A percentile compares a stretch with the other conserved stretches of the same genome.
Evolutionary conservation across 2,113 vertebrate genomes (phyloP).

Genomic region (Piliocolobus tephrosceles): DNA sequence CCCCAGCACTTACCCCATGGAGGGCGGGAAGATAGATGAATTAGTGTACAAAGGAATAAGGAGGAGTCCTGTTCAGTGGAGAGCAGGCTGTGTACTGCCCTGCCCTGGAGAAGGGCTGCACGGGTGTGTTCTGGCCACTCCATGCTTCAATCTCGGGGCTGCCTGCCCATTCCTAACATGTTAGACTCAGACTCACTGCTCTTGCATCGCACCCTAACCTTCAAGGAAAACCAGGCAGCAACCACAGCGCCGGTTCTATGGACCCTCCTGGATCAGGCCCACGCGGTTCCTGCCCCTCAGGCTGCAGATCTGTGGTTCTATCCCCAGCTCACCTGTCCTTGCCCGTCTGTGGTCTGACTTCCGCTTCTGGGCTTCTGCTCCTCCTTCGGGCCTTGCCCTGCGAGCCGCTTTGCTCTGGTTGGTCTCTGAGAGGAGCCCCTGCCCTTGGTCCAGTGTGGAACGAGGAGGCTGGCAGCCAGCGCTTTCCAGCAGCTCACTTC

Average conservation of each 20-base stretch:
- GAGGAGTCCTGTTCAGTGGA: fast-evolving
- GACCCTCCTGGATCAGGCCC: background rate
- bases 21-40: background rate
- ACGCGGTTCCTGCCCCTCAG: fast-evolving
- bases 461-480: fast-evolving
- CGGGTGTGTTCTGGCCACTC: fast-evolving
- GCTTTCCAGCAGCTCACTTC: fast-evolving
- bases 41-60: fast-evolving
- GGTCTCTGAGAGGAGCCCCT: background rate
- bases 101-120: fast-evolving
- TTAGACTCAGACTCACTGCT: background rate
- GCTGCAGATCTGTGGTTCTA: fast-evolving
- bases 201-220: background rate
- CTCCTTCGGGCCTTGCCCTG: fast-evolving
- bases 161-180: background rate
- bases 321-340: fast-evolving
- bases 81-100: fast-evolving
- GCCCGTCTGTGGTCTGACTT: background rate
- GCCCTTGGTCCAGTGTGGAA: fast-evolving
- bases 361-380: background rate
- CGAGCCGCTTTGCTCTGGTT: fast-evolving
- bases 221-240: background rate
- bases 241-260: fast-evolving
- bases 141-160: fast-evolving
- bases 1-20: fast-evolving